Evolutionary conservation across 2,888 invertebrate species (phyloP), one percentile per base, ranked within the genome.

Genomic region (Deilephila porcellus): DNA sequence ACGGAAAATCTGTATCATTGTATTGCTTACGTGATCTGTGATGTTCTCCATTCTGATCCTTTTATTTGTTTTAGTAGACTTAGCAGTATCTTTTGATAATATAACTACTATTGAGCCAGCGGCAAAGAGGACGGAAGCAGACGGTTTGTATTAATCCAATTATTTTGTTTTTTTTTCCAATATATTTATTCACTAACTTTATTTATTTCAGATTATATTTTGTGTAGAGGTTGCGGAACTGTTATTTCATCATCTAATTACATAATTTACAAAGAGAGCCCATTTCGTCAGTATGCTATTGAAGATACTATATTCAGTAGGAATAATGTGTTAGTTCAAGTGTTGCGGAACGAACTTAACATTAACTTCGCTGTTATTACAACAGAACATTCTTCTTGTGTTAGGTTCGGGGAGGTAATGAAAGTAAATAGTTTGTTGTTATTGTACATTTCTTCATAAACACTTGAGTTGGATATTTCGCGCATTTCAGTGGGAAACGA

Each of bases 401-500:
- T 84, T 74, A 85, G 83, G 45, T 75, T 85, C 77, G 88, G 87
- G 45, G 88, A 91, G 90, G 92, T 92, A 89, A 86, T 76, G 7
- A 72, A 70, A 64, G 20, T 71, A 14, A 8, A 25, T 63, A 60
- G 17, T 52, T 53, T 52, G 3, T 29, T 20, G 19, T 2, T 17
- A 34, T 52, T 11, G 25, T 67, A 20, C 17, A 6, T 34, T 20
- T 37, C 11, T 14, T 34, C 14, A 8, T n/a, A 71, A 8, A n/a
- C 25, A 17, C 19, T 32, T 45, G 11, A 11, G 59, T 74, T 52
- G 62, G 53, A 72, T 73, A 72, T 64, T 60, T 70, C 76, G 76
- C 70, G 75, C 73, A 76, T 93, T 91, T 32, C 89, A 95, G 95
- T 96, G 95, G 96, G 91, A 93, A 76, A 85, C 89, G 75, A 90